Evolutionary conservation across 2,113 vertebrate species (phyloP).

Genomic region (Melanerpes formicivorus): DNA sequence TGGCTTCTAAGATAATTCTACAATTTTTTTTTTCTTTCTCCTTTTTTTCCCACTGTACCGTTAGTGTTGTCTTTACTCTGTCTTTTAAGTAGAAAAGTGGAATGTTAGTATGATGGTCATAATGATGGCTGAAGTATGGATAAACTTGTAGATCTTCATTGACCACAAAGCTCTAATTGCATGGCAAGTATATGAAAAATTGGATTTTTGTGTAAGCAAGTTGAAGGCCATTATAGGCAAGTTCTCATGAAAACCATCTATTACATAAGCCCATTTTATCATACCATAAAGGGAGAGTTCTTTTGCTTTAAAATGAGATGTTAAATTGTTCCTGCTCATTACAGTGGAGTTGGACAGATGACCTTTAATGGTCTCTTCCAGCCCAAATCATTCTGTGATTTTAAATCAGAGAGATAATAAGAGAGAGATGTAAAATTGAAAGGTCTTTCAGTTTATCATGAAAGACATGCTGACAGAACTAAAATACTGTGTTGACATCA

Average conservation of each 20-base stretch:
- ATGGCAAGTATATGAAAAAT: background rate
- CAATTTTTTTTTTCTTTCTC: background rate
- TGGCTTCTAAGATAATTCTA: background rate
- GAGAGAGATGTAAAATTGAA: background rate
- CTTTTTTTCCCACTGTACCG: background rate
- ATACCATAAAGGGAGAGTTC: constrained; percentile 17
- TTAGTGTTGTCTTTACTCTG: background rate
- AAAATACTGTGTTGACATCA: rapidly evolving
- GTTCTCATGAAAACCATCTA: background rate
- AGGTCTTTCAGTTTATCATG: background rate
- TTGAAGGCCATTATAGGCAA: background rate
- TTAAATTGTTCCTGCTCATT: background rate
- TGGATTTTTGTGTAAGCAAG: background rate
- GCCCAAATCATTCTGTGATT: background rate
- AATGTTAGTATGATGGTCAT: background rate
- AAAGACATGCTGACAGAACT: rapidly evolving
- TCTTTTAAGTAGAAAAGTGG: background rate
- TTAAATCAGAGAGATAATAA: background rate
- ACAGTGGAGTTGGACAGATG: background rate
- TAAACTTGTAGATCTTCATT: constrained; percentile 31
- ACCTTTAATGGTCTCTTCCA: background rate
- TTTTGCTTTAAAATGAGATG: background rate
- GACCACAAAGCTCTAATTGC: constrained; percentile 20
- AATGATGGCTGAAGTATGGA: background rate
- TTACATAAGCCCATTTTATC: background rate